Evolutionary conservation across 2,888 invertebrate species (phyloP), one percentile per base, ranked within the genome.

Genomic region (Calameuta idolon): DNA sequence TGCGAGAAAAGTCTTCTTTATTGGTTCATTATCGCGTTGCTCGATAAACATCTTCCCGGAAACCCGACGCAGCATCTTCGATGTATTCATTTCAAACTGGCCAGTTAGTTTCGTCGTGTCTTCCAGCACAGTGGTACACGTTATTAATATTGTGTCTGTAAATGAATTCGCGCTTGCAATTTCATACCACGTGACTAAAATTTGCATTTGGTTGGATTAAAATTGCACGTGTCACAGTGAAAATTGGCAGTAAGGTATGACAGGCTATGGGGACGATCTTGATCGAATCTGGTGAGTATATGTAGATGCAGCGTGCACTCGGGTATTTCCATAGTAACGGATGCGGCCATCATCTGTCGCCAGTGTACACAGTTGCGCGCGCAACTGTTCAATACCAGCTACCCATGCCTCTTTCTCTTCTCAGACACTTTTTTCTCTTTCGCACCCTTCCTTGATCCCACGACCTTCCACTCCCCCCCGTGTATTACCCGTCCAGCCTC

Each of bases 381-480:
- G 89, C 89, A 89, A 75, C 88, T 83, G 89, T 84, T 89, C 89
- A 84, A 88, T 89, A 89, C 84, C 76, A 77, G 77, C 80, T 35
- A 73, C 33, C 78, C 31, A 15, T 76, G 79, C 81, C 78, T 76
- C 34, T 33, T 12, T 37, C 68, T 55, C 55, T 77, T 75, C 75
- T 84, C 84, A 83, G 84, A 83, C 83, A 83, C 83, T 30, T 79
- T 77, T 79, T 77, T 75, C n/a, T n/a, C n/a, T n/a, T 74, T 78
- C 71, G 30, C 31, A 71, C 31, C 71, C 71, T 34, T 34, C 71
- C 71, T 33, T 15, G 33, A 71, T 71, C 34, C 34, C 71, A 31
- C 55, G 55, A 55, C 23, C 55, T 78, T 9, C 71, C 71, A 69
- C 71, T 30, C 12, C 31, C 69, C 15, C 4, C 71, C 1, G 31